Base-by-base conservation (phyloP, 2,888 invertebrate genomes). In the Hypsopygia costalis region DNA sequence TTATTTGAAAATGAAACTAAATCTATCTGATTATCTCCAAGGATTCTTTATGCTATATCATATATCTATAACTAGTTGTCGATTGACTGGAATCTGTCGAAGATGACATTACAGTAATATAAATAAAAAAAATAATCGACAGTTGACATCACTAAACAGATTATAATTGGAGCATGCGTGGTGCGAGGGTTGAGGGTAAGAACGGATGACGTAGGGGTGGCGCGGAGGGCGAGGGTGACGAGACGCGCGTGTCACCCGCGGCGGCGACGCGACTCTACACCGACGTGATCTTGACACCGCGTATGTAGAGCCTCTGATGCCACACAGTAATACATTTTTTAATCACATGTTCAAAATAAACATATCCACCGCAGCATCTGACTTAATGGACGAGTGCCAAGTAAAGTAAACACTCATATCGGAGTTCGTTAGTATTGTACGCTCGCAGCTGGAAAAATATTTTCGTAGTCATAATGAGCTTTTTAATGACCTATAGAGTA, bases 131-230 rank as follows among this genome's bases (percentile, higher is more conserved):
- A 48, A 70, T 73, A 78, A 86, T 86, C 86, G 87, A 87, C 85
- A 78, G 62, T 66, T 70, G 71, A 79, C 86, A 86, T 86, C 86
- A 77, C 87, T 87, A 86, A 78, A 76, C 78, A 81, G 87, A 87
- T 88, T 87, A 87, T 83, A 85, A 87, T 85, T 87, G 88, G 88
- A 87, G 87, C 87, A 88, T 88, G 87, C 87, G 87, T 87, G 81
- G 81, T 85, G 68, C 76, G 81, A 77, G 80, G 74, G 77, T 76
- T 69, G 79, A 68, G 75, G 73, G 76, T 71, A 64, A 62, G 53
- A 61, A 62, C 59, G 63, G 63, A 57, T 54, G 57, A 58, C 39
- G 46, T 52, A 51, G 65, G 59, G 65, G 47, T 40, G 52, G 58
- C 46, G 55, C 28, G 51, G 30, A 47, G 43, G 43, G 47, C 20